Conservation (phyloP, 2,797 vertebrate species). For the Eremophila alpestris region DNA sequence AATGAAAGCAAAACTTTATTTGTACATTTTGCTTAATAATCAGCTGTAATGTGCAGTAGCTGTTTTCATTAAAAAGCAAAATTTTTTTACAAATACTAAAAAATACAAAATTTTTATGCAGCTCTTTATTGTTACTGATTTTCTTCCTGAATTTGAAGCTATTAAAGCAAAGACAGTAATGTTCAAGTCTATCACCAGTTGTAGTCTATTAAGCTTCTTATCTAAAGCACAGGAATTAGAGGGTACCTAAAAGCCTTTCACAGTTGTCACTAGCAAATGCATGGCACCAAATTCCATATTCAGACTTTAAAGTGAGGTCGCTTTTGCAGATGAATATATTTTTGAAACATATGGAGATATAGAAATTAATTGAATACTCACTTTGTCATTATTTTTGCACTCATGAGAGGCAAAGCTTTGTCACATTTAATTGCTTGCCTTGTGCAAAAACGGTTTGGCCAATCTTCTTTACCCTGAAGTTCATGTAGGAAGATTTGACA, state of each 20-base stretch:
- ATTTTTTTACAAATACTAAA: neutral
- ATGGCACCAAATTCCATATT: neutral
- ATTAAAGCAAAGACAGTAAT: neutral
- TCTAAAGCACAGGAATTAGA: neutral
- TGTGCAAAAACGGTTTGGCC: neutral
- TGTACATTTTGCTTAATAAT: neutral
- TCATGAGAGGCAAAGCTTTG: neutral
- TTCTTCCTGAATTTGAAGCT: neutral
- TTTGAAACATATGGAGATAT: neutral
- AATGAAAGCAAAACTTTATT: neutral
- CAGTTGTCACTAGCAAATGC: neutral
- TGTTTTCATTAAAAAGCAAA: neutral
- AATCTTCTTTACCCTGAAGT: neutral
- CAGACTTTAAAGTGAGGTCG: neutral
- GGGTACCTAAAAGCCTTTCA: neutral
- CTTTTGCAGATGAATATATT: neutral
- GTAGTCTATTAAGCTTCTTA: neutral
- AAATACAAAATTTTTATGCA: accelerated
- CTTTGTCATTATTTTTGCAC: neutral
- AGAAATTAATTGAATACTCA: neutral
- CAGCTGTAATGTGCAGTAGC: neutral
- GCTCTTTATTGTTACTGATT: neutral
- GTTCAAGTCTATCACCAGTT: neutral
- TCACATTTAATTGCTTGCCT: neutral
- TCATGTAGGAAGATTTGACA: neutral